Evolutionary conservation across 2,888 invertebrate species (phyloP).

Genomic region (Phasia obesa): DNA sequence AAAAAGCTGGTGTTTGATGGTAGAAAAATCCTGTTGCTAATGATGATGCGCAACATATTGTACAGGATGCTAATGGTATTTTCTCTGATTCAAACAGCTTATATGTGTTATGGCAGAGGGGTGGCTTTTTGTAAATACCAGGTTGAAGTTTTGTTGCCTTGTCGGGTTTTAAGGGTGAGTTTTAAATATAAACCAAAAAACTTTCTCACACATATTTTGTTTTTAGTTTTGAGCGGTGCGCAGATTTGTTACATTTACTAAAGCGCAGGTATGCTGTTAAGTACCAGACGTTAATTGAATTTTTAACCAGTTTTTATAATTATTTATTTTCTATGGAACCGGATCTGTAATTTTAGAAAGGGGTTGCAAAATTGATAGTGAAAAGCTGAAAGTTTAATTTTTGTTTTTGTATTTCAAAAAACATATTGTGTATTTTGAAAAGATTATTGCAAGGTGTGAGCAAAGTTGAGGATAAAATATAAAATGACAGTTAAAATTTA

Average conservation of each 20-base stretch:
- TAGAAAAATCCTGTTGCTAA: slow-evolving; percentile 69
- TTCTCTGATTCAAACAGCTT: neutral
- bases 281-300: slow-evolving; percentile 68
- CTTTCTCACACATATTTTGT: slow-evolving; percentile 61
- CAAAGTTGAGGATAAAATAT: neutral
- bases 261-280: slow-evolving; percentile 70
- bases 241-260: slow-evolving; percentile 63
- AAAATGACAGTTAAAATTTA: slow-evolving; percentile 58
- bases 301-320: slow-evolving; percentile 51
- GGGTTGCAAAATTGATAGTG: slow-evolving; percentile 52
- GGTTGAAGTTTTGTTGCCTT: slow-evolving; percentile 55
- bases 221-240: slow-evolving; percentile 60
- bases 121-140: slow-evolving; percentile 56
- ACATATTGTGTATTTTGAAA: slow-evolving; percentile 12
- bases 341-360: slow-evolving; percentile 30
- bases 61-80: slow-evolving; percentile 50
- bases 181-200: slow-evolving; percentile 22
- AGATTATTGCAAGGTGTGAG: slow-evolving; percentile 64
- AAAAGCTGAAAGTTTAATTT: slow-evolving; percentile 40
- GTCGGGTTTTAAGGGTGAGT: slow-evolving; percentile 63
- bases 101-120: slow-evolving; percentile 38
- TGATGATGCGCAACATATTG: slow-evolving; percentile 72
- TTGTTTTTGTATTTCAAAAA: slow-evolving; percentile 1
- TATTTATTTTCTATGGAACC: slow-evolving; percentile 19
- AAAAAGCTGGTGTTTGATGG: slow-evolving; percentile 67